These are phyloP conservation scores for Dicranocentrus wangi DNA, from an alignment of 2,888 invertebrate genomes.

Conservation along the genomic window DNA sequence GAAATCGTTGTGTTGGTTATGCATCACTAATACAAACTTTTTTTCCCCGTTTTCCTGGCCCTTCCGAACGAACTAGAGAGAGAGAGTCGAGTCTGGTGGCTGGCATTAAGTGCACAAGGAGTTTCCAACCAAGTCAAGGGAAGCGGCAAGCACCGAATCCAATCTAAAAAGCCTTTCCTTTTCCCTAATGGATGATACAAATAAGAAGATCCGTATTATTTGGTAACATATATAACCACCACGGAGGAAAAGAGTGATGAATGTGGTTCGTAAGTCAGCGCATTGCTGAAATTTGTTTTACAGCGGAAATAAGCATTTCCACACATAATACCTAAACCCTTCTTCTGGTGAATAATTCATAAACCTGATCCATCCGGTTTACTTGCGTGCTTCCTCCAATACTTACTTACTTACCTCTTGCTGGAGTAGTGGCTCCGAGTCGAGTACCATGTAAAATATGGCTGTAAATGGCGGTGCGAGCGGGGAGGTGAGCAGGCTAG, in stretches of 20 bases:
- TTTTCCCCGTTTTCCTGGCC: neutral
- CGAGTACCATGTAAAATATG: constrained; percentile 48
- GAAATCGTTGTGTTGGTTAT: neutral
- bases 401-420: neutral
- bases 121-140: neutral
- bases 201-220: constrained; percentile 36
- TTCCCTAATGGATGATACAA: constrained; percentile 41
- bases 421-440: neutral
- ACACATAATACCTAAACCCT: constrained; percentile 56
- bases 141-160: constrained; percentile 5
- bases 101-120: neutral
- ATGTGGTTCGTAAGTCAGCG: constrained; percentile 53
- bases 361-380: constrained; percentile 54
- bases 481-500: neutral
- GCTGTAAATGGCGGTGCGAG: constrained; percentile 18
- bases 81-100: too few relatives aligned
- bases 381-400: constrained; percentile 7
- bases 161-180: constrained; percentile 17
- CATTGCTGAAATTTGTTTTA: constrained; percentile 67
- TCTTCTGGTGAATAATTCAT: constrained; percentile 61
- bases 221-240: constrained; percentile 37
- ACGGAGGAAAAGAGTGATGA: constrained; percentile 49
- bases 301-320: constrained; percentile 66
- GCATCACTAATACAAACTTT: neutral
- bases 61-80: neutral